These are phyloP conservation scores for Tyto alba DNA, from an alignment of 2,113 vertebrate species.

Conservation along the genomic window DNA sequence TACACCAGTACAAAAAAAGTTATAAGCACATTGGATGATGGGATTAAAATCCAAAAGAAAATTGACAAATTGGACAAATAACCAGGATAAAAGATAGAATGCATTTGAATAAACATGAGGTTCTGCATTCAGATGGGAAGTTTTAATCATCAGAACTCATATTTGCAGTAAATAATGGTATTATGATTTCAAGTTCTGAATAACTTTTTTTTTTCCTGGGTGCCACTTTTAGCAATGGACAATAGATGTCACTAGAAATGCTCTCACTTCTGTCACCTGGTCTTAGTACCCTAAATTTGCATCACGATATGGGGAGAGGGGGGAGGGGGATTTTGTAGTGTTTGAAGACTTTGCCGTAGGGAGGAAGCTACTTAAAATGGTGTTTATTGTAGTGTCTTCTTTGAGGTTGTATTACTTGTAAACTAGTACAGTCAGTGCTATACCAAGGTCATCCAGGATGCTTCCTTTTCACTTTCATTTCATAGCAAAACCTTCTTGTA, in stretches of 20 bases:
- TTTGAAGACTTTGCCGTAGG: background rate
- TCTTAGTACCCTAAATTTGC: background rate
- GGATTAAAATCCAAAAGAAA: background rate
- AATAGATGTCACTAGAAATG: background rate
- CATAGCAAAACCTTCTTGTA: background rate
- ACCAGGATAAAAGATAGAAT: background rate
- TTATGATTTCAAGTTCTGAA: background rate
- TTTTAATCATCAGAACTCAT: background rate
- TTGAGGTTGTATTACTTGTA: background rate
- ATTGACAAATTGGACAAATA: background rate
- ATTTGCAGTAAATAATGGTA: background rate
- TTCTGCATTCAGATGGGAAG: background rate
- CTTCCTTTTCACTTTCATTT: background rate
- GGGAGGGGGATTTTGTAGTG: fast-evolving
- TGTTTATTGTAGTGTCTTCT: background rate
- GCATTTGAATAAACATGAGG: background rate
- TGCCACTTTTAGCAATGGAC: background rate
- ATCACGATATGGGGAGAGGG: fast-evolving
- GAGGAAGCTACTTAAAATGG: background rate
- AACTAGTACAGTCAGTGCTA: background rate
- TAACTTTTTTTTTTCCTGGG: background rate
- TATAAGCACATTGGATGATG: fast-evolving
- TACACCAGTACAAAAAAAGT: background rate
- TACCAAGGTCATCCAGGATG: background rate
- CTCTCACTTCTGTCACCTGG: background rate